Base-by-base conservation (phyloP, 2,888 invertebrate species). In the Colostygia pectinataria region DNA sequence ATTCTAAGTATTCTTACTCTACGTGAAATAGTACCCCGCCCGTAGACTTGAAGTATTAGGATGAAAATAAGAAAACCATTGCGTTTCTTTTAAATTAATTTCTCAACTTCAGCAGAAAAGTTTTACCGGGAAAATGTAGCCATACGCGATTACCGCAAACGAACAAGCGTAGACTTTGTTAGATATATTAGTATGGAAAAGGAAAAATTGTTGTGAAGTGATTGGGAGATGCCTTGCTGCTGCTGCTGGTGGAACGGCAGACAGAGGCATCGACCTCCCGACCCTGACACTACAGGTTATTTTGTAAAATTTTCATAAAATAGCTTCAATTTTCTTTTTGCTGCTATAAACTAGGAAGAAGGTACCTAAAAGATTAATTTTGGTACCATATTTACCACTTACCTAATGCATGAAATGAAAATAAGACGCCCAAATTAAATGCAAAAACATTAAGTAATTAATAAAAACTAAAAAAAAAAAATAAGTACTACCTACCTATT, bases 221-320 rank as follows among this genome's bases (percentile, higher is more conserved):
- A 54, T 25, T 57, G 49, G 59, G 66, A 57, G 18, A 89, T 90
- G 90, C 84, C 89, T 57, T 90, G 90, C 65, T 90, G 90, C 71
- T 89, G 89, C 6, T 90, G 90, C 66, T 90, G 90, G 90, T 89
- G 90, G 88, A 88, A 81, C 45, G 88, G 90, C 63, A 80, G 87
- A 65, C 89, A 87, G 73, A 74, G 90, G 63, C 90, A 89, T 64
- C 84, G 90, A 59, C 90, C 88, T 36, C 88, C 89, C 53, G 84
- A 89, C 40, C 57, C 77, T 44, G 69, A 71, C 50, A 68, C 63
- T 47, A 51, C 78, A 86, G 89, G 89, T 89, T 78, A 72, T 65
- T 60, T 14, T n/a, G 4, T 27, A 18, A 23, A 23, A 7, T 39
- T 18, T 6, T 20, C 5, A 2, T 24, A 23, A 20, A 39, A 14